Evolutionary conservation across 2,113 vertebrate genomes (phyloP).

Genomic region (Aythya baeri): DNA sequence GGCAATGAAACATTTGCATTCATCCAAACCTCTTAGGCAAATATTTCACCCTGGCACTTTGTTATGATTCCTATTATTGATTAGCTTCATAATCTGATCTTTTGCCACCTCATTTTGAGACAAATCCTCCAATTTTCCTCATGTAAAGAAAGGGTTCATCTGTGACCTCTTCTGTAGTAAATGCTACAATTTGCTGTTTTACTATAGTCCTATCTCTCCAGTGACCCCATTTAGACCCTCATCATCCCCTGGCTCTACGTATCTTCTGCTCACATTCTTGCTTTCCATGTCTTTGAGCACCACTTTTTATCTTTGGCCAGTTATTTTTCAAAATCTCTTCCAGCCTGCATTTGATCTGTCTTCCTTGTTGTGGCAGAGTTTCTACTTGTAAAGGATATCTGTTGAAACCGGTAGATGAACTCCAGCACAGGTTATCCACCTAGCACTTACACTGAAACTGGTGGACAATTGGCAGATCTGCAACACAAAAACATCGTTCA

Average conservation of each 20-base stretch:
- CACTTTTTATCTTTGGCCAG: not conserved
- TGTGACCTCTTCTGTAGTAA: not conserved
- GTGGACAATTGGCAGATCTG: not conserved
- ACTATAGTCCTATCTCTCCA: rapidly evolving
- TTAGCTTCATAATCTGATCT: not conserved
- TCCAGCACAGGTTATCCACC: no score
- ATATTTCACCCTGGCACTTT: not conserved
- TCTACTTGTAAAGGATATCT: no score
- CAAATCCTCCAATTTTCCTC: not conserved
- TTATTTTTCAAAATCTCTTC: not conserved
- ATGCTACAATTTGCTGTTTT: not conserved
- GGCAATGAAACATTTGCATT: rapidly evolving
- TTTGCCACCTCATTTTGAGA: not conserved
- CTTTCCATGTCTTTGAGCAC: not conserved
- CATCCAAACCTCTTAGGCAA: not conserved
- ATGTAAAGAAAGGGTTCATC: not conserved
- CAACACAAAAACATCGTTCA: rapidly evolving
- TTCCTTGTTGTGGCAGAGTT: not conserved
- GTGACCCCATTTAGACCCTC: not conserved
- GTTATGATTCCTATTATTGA: not conserved
- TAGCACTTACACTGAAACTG: no score
- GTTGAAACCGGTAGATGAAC: no score
- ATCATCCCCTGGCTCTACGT: rapidly evolving
- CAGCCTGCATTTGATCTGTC: no score
- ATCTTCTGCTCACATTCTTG: not conserved